Conservation (phyloP, 2,113 vertebrate genomes). For the Ctenodactylus gundi region DNA sequence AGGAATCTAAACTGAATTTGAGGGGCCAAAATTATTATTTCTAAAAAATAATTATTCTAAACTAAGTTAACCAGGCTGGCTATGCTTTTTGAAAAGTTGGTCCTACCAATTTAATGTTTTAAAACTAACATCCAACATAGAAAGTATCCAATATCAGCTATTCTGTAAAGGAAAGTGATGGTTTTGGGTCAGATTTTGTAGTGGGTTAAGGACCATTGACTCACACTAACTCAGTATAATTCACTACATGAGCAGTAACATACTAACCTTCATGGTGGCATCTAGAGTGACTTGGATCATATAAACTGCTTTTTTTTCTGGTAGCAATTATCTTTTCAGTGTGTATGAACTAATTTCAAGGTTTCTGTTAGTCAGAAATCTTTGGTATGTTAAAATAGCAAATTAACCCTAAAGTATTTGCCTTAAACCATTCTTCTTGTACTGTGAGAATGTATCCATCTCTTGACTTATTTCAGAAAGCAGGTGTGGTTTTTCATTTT, state of each 20-base stretch:
- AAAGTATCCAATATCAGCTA: neutral
- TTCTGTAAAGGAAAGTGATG: neutral
- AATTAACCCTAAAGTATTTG: neutral
- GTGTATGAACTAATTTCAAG: neutral
- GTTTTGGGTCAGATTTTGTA: neutral
- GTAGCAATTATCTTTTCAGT: neutral
- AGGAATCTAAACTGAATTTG: conserved; percentile 43
- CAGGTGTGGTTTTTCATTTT: conserved; percentile 5
- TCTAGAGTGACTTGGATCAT: neutral
- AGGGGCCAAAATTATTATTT: conserved; percentile 39
- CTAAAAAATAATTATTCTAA: conserved; percentile 40
- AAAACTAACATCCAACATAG: neutral
- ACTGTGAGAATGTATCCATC: neutral
- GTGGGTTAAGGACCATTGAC: neutral
- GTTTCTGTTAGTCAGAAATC: neutral
- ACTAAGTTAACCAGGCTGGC: neutral
- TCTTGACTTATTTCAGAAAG: conserved; percentile 40
- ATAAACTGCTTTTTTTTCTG: neutral
- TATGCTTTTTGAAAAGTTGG: conserved; percentile 29
- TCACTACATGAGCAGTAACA: neutral
- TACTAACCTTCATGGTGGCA: neutral
- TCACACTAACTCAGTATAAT: neutral
- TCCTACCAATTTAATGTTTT: conserved; percentile 11
- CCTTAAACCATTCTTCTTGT: neutral
- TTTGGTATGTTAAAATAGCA: neutral